Base-by-base conservation (phyloP, 2,113 vertebrate genomes). In the Oncorhynchus keta region DNA sequence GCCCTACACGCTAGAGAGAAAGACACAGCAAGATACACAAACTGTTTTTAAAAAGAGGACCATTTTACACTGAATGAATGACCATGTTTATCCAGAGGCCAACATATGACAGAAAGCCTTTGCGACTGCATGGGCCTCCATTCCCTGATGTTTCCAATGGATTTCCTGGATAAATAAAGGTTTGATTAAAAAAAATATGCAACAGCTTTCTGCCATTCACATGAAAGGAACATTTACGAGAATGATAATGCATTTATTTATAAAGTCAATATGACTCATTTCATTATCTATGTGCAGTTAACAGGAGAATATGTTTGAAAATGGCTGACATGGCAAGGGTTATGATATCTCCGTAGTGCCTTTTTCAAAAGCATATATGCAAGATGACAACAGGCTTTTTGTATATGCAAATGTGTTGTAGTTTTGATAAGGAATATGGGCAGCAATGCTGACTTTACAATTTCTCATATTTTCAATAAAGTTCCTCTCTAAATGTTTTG, bases 1-100 rank as follows among this genome's bases (percentile, higher is more conserved):
- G 91, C 16, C 88, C 93, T 55, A 18, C 13, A 26, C 93, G 91
- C 83, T 96, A 93, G 86, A 82, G 35, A 45, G 35, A 73, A 72
- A 76, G 48, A 62, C 24, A 32, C 11, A 67, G 61, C 72, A 51
- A 69, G 2, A 4, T 8, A 5, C 8, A 16, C 18, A 67, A 51
- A 69, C 65, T 8, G 78, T 45, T 72, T 57, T 49, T 12, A 39
- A 83, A 45, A 18, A 70, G n/a, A 24, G 35, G 66, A 32, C 16
- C 4, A 70, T 48, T 48, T 18, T 49, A 57, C 73, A 84, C 78
- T 70, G n/a, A 76, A 28, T 22, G 32, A 69, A 28, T n/a, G 22
- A 26, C 24, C 22, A 3, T 11, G 35, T 35, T 28, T 22, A 45
- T 48, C 39, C 35, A 35, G 35, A 35, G 6, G 35, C 35, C 35